Evolutionary conservation across 2,113 vertebrate species (phyloP), one percentile per base, ranked within the genome.

Genomic region (Aplodontia rufa): DNA sequence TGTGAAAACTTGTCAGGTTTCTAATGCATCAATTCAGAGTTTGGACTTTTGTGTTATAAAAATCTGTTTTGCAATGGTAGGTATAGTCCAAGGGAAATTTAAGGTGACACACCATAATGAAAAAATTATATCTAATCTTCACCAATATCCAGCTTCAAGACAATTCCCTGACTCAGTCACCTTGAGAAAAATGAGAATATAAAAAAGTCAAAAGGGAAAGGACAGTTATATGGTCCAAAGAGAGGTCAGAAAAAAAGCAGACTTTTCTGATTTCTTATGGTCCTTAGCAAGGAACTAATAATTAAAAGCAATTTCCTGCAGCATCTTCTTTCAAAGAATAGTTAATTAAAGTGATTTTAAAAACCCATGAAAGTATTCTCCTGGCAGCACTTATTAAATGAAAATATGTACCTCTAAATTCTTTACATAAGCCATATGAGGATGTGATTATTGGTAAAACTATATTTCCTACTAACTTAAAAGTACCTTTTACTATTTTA

Each of bases 351-450:
- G 19, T 68, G 47, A 92, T 30, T 45, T 9, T 51, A 84, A 96
- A 90, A 79, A 93, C 72, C 55, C 64, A 76, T 60, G 19, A 79
- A 97, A 93, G 12, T 79, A 62, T 47, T 96, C 71, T 76, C n/a
- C 40, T 69, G n/a, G 47, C 24, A 72, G 47, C 24, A 72, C 53
- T 58, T 75, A 82, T 51, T 78, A 84, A 51, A 26, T 47, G 47
- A 75, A 97, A 89, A 86, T 49, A 35, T 28, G 32, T 84, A 58
- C 66, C 82, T 76, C 42, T 62, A 81, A 92, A 87, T 81, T n/a
- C 28, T 87, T 93, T 72, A 60, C 51, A 30, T 32, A 86, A 81
- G 16, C 28, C n/a, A 4, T 32, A n/a, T 53, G 10, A 91, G 37
- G n/a, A 87, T 90, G 32, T 40, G 60, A 11, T 35, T 90, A 26